Percentiles rank a stretch among this genome's conserved stretches.
phyloP scores from a whole-genome alignment of 1,140 invertebrate genomes.

The Tetramorium alpestre region DNA sequence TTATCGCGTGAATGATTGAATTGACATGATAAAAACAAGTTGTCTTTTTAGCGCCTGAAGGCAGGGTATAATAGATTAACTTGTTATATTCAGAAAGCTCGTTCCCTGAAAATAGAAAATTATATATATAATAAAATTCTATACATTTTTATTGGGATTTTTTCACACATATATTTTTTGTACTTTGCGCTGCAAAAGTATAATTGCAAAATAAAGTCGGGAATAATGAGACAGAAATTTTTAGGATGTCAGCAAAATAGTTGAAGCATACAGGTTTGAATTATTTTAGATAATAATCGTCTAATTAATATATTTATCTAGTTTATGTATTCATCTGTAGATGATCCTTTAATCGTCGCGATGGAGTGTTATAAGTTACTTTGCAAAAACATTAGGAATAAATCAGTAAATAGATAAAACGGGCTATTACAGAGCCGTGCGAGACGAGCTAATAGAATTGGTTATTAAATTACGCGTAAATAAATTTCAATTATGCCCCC shows the following conservation, averaged over 20 bases:
- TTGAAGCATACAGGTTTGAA: background rate
- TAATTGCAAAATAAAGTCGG: background rate
- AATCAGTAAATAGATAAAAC: slow-evolving; percentile 43
- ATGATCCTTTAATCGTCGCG: background rate
- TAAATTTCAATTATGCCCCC: slow-evolving; percentile 50
- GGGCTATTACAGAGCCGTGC: slow-evolving; percentile 13
- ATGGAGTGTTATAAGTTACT: background rate
- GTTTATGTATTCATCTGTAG: background rate
- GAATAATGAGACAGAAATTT: background rate
- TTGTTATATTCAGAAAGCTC: background rate
- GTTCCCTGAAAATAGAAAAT: background rate
- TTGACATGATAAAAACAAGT: slow-evolving; percentile 79
- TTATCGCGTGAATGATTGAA: slow-evolving; percentile 78
- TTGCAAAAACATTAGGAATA: slow-evolving; percentile 1
- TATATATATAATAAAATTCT: background rate
- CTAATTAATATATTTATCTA: background rate
- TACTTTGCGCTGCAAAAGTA: background rate
- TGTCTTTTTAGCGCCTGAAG: slow-evolving; percentile 65
- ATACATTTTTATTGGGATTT: background rate
- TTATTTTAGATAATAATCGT: background rate
- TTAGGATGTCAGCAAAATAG: background rate
- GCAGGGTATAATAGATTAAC: slow-evolving; percentile 48
- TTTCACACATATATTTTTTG: background rate
- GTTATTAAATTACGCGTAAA: slow-evolving; percentile 56
- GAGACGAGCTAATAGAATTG: slow-evolving; percentile 45